Evolutionary conservation across 2,888 invertebrate species (phyloP), one percentile per base, ranked within the genome.

Genomic region (Germaria angustata): DNA sequence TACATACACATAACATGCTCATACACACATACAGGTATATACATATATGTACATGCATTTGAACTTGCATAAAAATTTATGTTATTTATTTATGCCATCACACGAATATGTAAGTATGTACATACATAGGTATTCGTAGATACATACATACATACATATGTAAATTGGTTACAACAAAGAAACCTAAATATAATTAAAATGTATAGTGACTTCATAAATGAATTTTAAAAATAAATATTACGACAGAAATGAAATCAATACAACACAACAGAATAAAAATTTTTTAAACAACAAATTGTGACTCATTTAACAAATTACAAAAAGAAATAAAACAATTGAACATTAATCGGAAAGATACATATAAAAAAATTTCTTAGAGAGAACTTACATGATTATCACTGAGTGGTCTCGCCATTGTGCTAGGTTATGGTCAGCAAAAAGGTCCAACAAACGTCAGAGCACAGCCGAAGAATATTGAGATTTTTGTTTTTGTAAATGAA

Each of bases 311-410:
- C 28, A 34, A 46, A 17, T 32, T 24, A 55, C 17, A 66, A 65
- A 15, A 65, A 49, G n/a, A 57, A 22, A 59, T 36, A n/a, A 24
- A 24, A 39, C 2, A 44, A 44, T 34, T 44, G 22, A 34, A n/a
- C n/a, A n/a, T n/a, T n/a, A n/a, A n/a, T n/a, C n/a, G n/a, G n/a
- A 41, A 28, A 9, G 9, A 53, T 53, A 24, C 5, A n/a, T n/a
- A n/a, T n/a, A 41, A n/a, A 22, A 22, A 11, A 51, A 11, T 53
- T 41, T n/a, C n/a, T 20, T 61, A 15, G 9, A 6, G 46, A 34
- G 36, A 79, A 82, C 82, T 82, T 79, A 82, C 82, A 79, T 76
- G 66, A 59, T 65, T 82, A 69, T 82, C 82, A 71, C 32, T 69
- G 32, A 79, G 65, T 75, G 79, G 78, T 79, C 78, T 69, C n/a